Evolutionary conservation across 2,113 vertebrate species (phyloP), one percentile per base, ranked within the genome.

Genomic region (Podiceps cristatus): DNA sequence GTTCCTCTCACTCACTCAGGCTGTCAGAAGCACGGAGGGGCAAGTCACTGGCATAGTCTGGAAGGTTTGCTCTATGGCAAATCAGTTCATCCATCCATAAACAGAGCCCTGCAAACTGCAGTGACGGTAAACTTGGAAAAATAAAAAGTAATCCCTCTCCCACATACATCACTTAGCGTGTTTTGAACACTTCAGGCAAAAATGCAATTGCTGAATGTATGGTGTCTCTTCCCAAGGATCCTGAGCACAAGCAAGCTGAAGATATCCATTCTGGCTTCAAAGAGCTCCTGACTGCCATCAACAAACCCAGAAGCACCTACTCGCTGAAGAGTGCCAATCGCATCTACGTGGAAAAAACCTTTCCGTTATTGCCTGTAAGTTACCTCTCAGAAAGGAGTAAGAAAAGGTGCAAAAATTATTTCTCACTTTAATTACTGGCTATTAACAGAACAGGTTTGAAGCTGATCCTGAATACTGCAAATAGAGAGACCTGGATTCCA

Each of bases 311-410:
- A 71, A 91, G 72, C 18, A 60, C 68, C 33, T 98, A 97, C 47
- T 40, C 91, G 0, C 96, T 98, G 85, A 98, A 71, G 93, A 94
- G 47, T 50, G 98, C 98, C 84, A 98, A 98, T 3, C 79, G 96
- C 37, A 52, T 98, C n/a, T 98, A 97, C 0, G 23, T 76, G 9
- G 98, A 98, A 72, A 97, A 98, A 90, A 97, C 29, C 3, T 96
- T 93, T 13, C 18, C 56, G 7, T 93, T 98, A 91, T 6, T 92
- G 45, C 77, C 78, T 13, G 98, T 98, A 95, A 98, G 98, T 94
- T 59, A 83, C 67, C 71, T 23, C 5, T 85, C 49, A n/a, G 7
- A 64, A 10, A 93, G 5, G 3, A 58, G 68, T 27, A 80, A 68
- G 28, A 77, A 59, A 84, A 76, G 8, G 16, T 40, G 25, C 1